Evolutionary conservation across 1,140 invertebrate genomes (phyloP).

Genomic region (Ptiloglossa arizonensis): DNA sequence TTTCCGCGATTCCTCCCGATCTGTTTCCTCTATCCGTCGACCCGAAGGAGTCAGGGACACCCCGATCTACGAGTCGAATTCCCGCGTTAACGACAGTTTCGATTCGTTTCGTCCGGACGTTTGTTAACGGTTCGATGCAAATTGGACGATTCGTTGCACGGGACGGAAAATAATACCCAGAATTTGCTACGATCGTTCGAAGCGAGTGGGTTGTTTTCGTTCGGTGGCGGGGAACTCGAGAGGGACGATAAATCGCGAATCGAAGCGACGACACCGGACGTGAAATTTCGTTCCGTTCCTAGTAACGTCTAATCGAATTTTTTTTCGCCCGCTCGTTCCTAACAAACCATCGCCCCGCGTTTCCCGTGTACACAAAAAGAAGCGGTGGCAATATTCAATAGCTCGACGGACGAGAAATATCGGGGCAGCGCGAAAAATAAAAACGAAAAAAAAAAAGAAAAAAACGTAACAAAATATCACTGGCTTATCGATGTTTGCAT

Average conservation of each 20-base stretch:
- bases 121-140: no score
- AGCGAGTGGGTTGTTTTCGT: no score
- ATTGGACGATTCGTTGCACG: no score
- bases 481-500: slow-evolving; percentile 7
- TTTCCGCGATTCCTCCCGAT: no score
- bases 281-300: not conserved
- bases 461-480: not conserved
- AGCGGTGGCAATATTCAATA: slow-evolving; percentile 5
- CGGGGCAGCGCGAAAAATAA: not conserved
- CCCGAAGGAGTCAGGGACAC: no score
- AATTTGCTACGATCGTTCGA: no score
- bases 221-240: not conserved
- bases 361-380: not conserved
- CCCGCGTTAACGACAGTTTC: no score
- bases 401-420: not conserved
- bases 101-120: no score
- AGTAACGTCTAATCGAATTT: not conserved
- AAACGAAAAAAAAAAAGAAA: not conserved
- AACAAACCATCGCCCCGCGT: not conserved
- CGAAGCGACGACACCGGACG: not conserved
- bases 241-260: not conserved
- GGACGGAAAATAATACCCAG: no score
- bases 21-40: no score
- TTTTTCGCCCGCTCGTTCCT: not conserved
- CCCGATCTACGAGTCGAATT: not conserved